Evolutionary conservation across 2,797 vertebrate genomes (phyloP), one percentile per base, ranked within the genome.

Genomic region (Protosalanx chinensis): DNA sequence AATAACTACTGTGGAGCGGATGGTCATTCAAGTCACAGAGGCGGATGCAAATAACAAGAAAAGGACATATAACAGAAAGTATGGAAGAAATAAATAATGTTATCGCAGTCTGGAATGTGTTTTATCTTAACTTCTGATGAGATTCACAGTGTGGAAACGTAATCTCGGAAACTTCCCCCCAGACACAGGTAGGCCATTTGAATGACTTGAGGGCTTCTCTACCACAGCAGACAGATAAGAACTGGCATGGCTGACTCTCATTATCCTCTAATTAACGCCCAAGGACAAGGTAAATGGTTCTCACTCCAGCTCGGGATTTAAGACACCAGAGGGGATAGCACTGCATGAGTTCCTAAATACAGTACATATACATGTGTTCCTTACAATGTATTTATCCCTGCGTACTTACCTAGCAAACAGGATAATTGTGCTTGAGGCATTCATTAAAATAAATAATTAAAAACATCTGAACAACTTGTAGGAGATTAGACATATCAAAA

Each of bases 251-350:
- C 78, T 73, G 79, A 76, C 77, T 70, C 80, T 88, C 79, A 85
- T 88, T 90, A 86, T 83, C 71, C 74, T 74, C 75, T 84, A 80
- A 84, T 85, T 84, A 80, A 77, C 66, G 78, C 77, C 80, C 70
- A 82, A 79, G 75, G 72, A 78, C 74, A 78, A 49, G 30, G 57
- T 70, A 56, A 65, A 74, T 63, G 59, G 67, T n/a, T 58, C 20
- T 63, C 66, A 78, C 64, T 74, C 71, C 16, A 10, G 33, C 41
- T 27, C 60, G 46, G 62, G 27, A 23, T 16, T n/a, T 56, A 5
- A 56, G 20, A 29, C 58, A 27, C 51, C 18, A n/a, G 51, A n/a
- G 51, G 51, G 18, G 15, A 5, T 18, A 56, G 13, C 51, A 16
- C 18, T 56, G 18, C 16, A 56, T n/a, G 51, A 56, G 51, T 56